Conservation (phyloP, 2,113 vertebrate genomes). For the Dipodomys spectabilis region DNA sequence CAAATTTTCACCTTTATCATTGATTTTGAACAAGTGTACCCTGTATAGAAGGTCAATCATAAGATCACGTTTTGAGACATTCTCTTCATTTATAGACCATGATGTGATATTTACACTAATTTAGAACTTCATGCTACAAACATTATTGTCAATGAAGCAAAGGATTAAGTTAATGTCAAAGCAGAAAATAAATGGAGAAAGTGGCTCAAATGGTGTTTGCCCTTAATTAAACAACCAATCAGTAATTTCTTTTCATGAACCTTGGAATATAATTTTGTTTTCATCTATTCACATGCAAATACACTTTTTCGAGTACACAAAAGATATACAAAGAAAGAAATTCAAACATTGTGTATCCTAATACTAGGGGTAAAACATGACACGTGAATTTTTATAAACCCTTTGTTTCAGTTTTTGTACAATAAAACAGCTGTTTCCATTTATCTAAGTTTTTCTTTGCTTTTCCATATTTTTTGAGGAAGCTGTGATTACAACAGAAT, state of each 20-base stretch:
- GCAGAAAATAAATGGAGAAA: conserved; percentile 75
- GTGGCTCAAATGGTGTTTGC: conserved; percentile 60
- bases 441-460: conserved; percentile 73
- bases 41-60: conserved; percentile 33
- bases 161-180: conserved; percentile 70
- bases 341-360: conserved; percentile 84
- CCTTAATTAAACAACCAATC: conserved; percentile 66
- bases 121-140: conserved; percentile 81
- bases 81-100: conserved; percentile 69
- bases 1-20: not conserved
- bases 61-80: conserved; percentile 47
- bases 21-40: not conserved
- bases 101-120: conserved; percentile 83
- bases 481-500: conserved; percentile 79
- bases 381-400: conserved; percentile 76
- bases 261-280: conserved; percentile 82
- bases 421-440: conserved; percentile 86
- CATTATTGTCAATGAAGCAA: conserved; percentile 69
- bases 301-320: conserved; percentile 76
- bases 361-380: conserved; percentile 76
- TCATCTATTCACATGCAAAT: conserved; percentile 85
- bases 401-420: conserved; percentile 81
- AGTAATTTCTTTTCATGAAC: conserved; percentile 76
- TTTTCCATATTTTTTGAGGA: conserved; percentile 47
- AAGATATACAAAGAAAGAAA: conserved; percentile 82